A percentile compares a stretch with the other conserved stretches of the same genome.
Conservation (phyloP, 2,888 invertebrate species). For the Xanthia togata region DNA sequence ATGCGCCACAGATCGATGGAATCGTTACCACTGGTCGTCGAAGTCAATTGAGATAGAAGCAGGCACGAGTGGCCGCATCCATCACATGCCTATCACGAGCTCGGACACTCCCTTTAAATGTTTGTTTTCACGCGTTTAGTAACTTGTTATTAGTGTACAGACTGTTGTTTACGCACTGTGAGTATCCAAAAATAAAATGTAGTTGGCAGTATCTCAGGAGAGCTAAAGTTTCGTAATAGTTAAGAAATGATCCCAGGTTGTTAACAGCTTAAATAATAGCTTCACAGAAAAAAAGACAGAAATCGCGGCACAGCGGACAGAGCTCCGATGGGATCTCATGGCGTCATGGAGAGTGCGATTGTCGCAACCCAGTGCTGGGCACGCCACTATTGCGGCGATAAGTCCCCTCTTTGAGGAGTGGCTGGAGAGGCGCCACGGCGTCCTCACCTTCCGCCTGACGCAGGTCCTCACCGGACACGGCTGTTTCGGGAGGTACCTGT, state of each 20-base stretch:
- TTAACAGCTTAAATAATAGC: too few species aligned
- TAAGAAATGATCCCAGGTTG: background rate
- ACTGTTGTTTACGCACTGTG: background rate
- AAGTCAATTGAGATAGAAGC: slow-evolving; percentile 69
- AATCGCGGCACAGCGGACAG: too few species aligned
- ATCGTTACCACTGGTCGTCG: slow-evolving; percentile 69
- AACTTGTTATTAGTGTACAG: slow-evolving; percentile 9
- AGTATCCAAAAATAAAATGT: background rate
- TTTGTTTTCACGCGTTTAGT: slow-evolving; percentile 22
- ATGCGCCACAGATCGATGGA: slow-evolving; percentile 34
- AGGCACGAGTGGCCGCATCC: slow-evolving; percentile 65
- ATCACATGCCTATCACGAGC: slow-evolving; percentile 69
- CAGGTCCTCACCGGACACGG: too few species aligned
- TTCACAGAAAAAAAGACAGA: too few species aligned
- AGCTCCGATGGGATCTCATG: too few species aligned
- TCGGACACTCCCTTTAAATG: slow-evolving; percentile 50
- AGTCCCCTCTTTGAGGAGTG: too few species aligned
- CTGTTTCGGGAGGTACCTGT: too few species aligned
- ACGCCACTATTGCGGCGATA: too few species aligned
- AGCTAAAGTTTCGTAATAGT: background rate
- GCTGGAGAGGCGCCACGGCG: too few species aligned
- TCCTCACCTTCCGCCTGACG: too few species aligned
- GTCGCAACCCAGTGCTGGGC: too few species aligned
- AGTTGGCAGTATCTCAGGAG: background rate
- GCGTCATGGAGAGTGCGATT: too few species aligned